phyloP scores from a whole-genome alignment of 2,888 invertebrate species.

The Ceriagrion tenellum region DNA sequence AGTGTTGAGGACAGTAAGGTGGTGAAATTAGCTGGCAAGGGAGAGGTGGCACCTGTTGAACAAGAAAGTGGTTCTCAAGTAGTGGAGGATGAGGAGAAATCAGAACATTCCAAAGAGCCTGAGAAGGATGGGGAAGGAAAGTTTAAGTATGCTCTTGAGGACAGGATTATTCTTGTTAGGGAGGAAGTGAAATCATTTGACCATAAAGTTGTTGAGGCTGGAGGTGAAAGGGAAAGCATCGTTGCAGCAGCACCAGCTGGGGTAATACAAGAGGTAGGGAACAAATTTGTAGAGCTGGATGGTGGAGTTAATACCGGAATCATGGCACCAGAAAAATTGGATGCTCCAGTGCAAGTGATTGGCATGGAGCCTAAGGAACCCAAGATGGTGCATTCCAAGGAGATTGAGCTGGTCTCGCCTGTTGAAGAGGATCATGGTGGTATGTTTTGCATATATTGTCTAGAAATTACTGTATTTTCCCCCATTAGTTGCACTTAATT shows the following conservation, averaged over 20 bases:
- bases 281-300: background rate
- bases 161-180: background rate
- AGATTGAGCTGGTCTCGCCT: too few species aligned
- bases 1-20: background rate
- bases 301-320: background rate
- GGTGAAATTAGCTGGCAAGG: background rate
- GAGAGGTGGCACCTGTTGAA: background rate
- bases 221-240: background rate
- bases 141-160: background rate
- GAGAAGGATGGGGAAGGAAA: background rate
- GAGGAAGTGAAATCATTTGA: background rate
- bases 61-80: background rate
- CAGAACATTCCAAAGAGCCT: background rate
- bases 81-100: background rate
- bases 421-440: background rate
- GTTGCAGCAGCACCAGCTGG: background rate
- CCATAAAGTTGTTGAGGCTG: background rate
- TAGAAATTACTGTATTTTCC: too few species aligned
- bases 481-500: too few species aligned
- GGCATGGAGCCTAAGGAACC: background rate
- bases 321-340: background rate
- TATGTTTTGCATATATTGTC: background rate
- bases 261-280: background rate
- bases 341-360: background rate
- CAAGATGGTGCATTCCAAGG: background rate